phyloP scores from a whole-genome alignment of 2,113 vertebrate genomes.

The Istiophorus platypterus region DNA sequence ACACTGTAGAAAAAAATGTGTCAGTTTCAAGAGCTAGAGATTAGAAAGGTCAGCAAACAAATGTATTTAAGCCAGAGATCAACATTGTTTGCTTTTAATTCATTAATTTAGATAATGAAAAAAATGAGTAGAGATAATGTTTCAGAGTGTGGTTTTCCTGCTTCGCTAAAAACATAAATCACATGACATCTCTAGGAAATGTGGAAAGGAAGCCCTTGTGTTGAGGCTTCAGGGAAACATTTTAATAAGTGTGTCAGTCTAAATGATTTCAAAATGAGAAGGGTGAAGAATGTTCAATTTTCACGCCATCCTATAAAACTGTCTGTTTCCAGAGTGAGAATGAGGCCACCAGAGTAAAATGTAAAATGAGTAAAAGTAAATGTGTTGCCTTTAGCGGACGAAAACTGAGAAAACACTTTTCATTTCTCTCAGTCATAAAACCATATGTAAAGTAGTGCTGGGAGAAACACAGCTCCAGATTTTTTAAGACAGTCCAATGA shows the following conservation, averaged over 20 bases:
- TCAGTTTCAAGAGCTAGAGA: conserved; percentile 16
- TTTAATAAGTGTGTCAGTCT: conserved; percentile 34
- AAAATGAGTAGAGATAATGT: conserved; percentile 33
- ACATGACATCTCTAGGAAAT: conserved; percentile 24
- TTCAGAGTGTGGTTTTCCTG: conserved; percentile 39
- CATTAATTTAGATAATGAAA: conserved; percentile 6
- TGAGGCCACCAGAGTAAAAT: conserved; percentile 38
- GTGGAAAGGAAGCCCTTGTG: conserved; percentile 12
- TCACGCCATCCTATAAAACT: conserved; percentile 51
- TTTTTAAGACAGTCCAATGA: conserved; percentile 6
- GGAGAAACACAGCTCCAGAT: conserved; percentile 18
- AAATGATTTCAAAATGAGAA: conserved; percentile 51
- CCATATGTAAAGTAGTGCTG: conserved; percentile 48
- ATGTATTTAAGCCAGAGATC: conserved; percentile 19
- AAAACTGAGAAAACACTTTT: conserved; percentile 50
- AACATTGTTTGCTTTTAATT: conserved; percentile 30
- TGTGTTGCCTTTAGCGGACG: conserved; percentile 40
- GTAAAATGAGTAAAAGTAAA: conserved; percentile 44
- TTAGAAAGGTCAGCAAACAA: background rate
- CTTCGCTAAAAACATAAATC: conserved; percentile 42
- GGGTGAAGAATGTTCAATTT: conserved; percentile 53
- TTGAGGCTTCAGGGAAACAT: conserved; percentile 45
- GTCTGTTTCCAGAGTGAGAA: conserved; percentile 51
- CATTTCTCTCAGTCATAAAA: conserved; percentile 50
- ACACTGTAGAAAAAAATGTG: background rate